phyloP scores from a whole-genome alignment of 2,113 vertebrate species.

The Myotis brandtii region DNA sequence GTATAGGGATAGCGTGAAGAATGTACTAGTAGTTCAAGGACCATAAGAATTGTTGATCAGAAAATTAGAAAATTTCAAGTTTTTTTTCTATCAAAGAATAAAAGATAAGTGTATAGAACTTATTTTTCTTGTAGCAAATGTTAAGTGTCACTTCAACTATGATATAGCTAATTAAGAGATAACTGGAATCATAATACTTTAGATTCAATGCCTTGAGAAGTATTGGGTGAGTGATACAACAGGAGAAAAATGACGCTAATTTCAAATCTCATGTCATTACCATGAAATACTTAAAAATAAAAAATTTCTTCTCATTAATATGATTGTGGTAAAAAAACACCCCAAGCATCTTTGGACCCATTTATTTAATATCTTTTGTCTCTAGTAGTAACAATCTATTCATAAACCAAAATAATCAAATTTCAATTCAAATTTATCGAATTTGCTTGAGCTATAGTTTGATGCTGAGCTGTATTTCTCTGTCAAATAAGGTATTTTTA shows the following conservation, averaged over 20 bases:
- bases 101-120: not conserved
- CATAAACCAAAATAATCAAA: not conserved
- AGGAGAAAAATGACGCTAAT: not conserved
- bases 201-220: not conserved
- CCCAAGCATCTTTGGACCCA: not conserved
- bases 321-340: not conserved
- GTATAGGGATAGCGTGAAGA: not conserved
- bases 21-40: not conserved
- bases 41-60: not conserved
- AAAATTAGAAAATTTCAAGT: slow-evolving; percentile 1
- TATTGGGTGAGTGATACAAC: not conserved
- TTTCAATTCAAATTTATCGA: not conserved
- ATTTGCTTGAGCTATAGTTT: not conserved
- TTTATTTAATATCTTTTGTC: not conserved
- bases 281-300: not conserved
- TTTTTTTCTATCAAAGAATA: not conserved
- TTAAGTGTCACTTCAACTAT: slow-evolving; percentile 8
- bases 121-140: slow-evolving; percentile 23
- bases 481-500: slow-evolving; percentile 20
- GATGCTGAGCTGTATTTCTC: not conserved
- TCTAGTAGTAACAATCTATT: not conserved
- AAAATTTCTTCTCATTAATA: not conserved
- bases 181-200: not conserved
- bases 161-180: slow-evolving; percentile 20
- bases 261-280: not conserved